Percentiles rank a stretch among this genome's conserved stretches.
These are phyloP conservation scores for Carettochelys insculpta DNA, from an alignment of 2,113 vertebrate genomes.

Conservation along the genomic window DNA sequence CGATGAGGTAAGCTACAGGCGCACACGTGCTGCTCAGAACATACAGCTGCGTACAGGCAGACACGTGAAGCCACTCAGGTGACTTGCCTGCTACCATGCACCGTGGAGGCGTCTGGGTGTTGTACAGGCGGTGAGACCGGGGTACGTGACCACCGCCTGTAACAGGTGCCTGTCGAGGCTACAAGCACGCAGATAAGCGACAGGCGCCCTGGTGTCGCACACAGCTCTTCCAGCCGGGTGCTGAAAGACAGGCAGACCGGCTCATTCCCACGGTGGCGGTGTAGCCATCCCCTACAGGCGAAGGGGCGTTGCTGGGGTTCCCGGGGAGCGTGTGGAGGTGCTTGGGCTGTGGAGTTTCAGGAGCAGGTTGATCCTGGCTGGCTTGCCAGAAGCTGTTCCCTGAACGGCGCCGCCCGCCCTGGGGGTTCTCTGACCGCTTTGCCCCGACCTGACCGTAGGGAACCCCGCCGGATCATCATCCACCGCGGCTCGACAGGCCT, in stretches of 20 bases:
- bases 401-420: no score
- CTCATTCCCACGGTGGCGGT: background rate
- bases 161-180: no score
- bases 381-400: no score
- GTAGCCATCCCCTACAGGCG: background rate
- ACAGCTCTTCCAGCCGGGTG: background rate
- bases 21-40: no score
- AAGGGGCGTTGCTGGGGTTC: background rate
- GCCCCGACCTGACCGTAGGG: slow-evolving; percentile 65
- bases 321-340: background rate
- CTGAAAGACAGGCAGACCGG: background rate
- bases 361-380: no score
- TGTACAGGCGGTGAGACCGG: no score
- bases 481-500: slow-evolving; percentile 91
- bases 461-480: slow-evolving; percentile 90
- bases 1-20: no score
- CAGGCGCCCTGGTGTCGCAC: background rate
- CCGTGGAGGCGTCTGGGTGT: background rate
- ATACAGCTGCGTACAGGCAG: background rate
- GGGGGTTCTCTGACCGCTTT: no score
- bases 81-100: no score
- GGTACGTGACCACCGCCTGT: background rate
- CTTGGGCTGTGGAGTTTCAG: no score
- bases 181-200: background rate
- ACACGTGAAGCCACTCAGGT: no score